A percentile compares a stretch with the other conserved stretches of the same genome.
Conservation (phyloP, 1,140 invertebrate genomes). For the Euura saliciscinereae region DNA sequence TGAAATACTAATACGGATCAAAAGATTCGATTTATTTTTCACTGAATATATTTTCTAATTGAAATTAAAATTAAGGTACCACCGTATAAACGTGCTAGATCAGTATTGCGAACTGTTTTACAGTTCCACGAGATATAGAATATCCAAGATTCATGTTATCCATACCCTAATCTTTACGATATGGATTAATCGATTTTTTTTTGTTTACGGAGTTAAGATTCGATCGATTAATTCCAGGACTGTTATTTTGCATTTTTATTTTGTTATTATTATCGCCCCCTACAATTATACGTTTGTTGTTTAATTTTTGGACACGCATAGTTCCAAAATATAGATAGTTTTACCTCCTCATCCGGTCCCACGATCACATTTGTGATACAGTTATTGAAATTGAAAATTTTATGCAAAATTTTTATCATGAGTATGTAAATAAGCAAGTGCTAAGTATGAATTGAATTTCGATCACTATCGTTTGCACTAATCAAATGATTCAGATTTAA, state of each 20-base stretch:
- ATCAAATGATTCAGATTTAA: neutral
- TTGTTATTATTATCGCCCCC: neutral
- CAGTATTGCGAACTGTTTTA: neutral
- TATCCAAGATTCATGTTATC: neutral
- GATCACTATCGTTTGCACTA: neutral
- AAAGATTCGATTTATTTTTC: neutral
- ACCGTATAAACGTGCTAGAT: neutral
- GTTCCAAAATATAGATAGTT: neutral
- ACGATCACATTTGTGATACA: neutral
- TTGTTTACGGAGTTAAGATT: neutral
- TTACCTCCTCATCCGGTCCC: neutral
- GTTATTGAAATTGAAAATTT: neutral
- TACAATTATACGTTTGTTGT: neutral
- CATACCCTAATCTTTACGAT: neutral
- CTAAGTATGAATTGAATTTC: neutral
- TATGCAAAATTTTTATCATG: neutral
- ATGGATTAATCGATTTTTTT: neutral
- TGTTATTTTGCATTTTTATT: neutral
- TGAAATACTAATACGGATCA: neutral
- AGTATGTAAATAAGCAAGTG: neutral
- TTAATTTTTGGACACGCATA: neutral
- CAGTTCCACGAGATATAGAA: neutral
- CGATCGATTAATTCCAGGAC: neutral
- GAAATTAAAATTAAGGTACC: neutral
- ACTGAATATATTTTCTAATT: neutral